Evolutionary conservation across 2,888 invertebrate genomes (phyloP), one percentile per base, ranked within the genome.

Genomic region (Mylabris sibirica): DNA sequence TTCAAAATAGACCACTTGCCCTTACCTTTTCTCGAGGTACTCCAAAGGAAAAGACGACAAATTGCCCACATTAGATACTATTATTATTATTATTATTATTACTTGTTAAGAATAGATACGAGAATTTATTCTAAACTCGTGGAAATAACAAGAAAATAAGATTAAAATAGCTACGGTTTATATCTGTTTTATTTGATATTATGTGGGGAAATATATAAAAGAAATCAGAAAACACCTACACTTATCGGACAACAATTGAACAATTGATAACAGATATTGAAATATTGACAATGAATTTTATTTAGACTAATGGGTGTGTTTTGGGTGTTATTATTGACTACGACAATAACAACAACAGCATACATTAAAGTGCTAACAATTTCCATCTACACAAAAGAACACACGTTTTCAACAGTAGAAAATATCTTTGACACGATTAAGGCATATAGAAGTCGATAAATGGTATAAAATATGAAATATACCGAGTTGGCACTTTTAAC

Each of bases 81-180:
- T 20, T 20, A 20, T n/a, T n/a, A n/a, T n/a, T n/a, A n/a, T n/a
- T n/a, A 49, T 20, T 49, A 49, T 49, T 49, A 49, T 49, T 20
- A 20, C 20, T 49, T 49, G 2, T 6, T 49, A 49, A 20, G 49
- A 49, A 49, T 49, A 60, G 17, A 17, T 30, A 1, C 14, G 30
- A 26, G 34, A 5, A 26, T 59, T 34, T 30, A 60, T 60, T 30
- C 5, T 30, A 30, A 30, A 60, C 26, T 26, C 9, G 9, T 26
- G 30, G 60, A 60, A 60, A 60, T 30, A 60, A 60, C 34, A 60
- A 60, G 34, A 26, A 60, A 60, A 60, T 30, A 60, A 60, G 26
- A 60, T 60, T 60, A 30, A 30, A 60, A 17, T 20, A 5, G 59
- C 14, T 9, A 59, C 5, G 44, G 44, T 44, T 44, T 44, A 44